These are phyloP conservation scores for Saguinus imperator DNA, from an alignment of 2,113 vertebrate species.

Conservation along the genomic window DNA sequence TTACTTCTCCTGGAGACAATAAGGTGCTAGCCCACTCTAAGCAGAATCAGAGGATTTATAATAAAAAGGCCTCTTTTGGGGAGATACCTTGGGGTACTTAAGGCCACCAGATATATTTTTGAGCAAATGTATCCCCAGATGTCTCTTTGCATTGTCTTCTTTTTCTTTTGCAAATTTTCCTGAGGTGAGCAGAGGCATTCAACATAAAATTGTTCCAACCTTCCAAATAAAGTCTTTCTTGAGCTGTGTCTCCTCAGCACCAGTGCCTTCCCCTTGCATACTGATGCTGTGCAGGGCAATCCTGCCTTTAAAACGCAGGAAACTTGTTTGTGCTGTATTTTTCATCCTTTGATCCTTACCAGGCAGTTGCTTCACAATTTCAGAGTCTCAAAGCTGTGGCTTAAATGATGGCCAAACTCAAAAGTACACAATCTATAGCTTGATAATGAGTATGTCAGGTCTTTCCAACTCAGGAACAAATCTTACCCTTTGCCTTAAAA, in stretches of 20 bases:
- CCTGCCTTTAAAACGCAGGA: background rate
- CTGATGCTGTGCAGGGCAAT: background rate
- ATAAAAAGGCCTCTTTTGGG: background rate
- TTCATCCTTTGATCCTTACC: background rate
- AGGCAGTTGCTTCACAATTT: background rate
- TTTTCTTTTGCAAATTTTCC: background rate
- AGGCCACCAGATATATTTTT: background rate
- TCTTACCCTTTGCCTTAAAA: background rate
- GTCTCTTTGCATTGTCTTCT: background rate
- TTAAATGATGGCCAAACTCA: background rate
- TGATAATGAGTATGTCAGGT: background rate
- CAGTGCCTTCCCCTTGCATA: background rate
- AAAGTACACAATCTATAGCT: background rate
- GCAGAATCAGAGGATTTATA: background rate
- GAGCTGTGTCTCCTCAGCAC: background rate
- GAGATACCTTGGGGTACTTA: background rate
- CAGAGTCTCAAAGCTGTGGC: constrained; percentile 8
- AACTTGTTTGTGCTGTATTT: background rate
- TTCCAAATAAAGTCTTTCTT: background rate
- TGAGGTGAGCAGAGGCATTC: background rate
- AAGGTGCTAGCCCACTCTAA: background rate
- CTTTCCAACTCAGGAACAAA: background rate
- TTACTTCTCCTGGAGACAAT: background rate
- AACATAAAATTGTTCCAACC: background rate
- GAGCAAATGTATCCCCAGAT: background rate